Conservation (phyloP, 2,113 vertebrate genomes). For the Mus spicilegus region DNA sequence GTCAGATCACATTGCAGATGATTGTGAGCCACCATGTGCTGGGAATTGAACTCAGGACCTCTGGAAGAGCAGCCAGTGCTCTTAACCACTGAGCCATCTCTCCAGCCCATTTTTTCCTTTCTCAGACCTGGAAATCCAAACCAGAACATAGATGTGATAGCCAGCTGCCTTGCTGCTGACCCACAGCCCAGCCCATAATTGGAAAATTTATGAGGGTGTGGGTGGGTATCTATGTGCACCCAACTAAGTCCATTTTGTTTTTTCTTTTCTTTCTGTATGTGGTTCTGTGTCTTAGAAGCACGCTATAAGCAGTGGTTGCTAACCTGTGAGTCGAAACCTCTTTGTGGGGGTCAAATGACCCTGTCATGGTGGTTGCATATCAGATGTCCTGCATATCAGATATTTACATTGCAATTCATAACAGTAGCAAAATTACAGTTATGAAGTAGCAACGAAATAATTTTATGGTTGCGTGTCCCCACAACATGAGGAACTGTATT, state of each 20-base stretch:
- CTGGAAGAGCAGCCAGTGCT: no score
- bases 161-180: no score
- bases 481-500: neutral
- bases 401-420: neutral
- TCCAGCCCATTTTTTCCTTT: neutral
- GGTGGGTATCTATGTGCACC: neutral
- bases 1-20: no score
- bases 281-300: neutral
- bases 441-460: neutral
- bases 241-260: neutral
- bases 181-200: neutral
- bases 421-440: neutral
- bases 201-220: neutral
- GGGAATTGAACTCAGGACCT: no score
- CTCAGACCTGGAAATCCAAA: neutral
- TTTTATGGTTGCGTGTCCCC: neutral
- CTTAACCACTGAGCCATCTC: no score
- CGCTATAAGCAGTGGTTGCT: neutral
- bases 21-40: no score
- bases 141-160: no score
- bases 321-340: neutral
- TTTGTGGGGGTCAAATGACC: neutral
- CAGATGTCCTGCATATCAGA: neutral
- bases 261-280: no score
- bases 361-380: neutral